Evolutionary conservation across 1,140 invertebrate genomes (phyloP).

Genomic region (Nomia melanderi): DNA sequence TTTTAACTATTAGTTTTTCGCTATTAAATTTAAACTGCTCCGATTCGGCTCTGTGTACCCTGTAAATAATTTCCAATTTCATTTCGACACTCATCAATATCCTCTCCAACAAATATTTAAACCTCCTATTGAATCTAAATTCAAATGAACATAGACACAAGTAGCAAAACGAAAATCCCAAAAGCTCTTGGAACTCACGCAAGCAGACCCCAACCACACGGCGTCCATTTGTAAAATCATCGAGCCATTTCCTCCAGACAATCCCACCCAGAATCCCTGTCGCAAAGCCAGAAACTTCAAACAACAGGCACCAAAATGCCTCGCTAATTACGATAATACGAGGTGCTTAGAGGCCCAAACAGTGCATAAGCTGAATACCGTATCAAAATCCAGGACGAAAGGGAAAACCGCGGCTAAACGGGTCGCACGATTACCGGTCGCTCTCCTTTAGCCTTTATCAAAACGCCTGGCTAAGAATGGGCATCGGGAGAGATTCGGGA

Average conservation of each 20-base stretch:
- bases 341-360: neutral
- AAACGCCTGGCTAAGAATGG: neutral
- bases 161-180: too few relatives aligned
- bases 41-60: too few relatives aligned
- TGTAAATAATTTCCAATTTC: too few relatives aligned
- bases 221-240: neutral
- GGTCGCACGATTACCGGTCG: neutral
- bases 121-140: too few relatives aligned
- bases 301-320: neutral
- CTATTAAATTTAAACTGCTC: too few relatives aligned
- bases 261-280: neutral
- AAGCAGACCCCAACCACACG: too few relatives aligned
- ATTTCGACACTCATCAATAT: too few relatives aligned
- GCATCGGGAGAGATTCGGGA: constrained; percentile 1
- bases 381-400: neutral
- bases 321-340: neutral
- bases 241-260: neutral
- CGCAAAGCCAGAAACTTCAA: neutral
- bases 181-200: too few relatives aligned
- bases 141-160: too few relatives aligned
- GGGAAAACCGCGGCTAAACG: neutral
- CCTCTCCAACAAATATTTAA: too few relatives aligned
- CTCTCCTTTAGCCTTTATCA: constrained; percentile 6
- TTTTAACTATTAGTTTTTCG: too few relatives aligned
- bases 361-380: neutral